A percentile compares a stretch with the other conserved stretches of the same genome.
phyloP scores from a whole-genome alignment of 2,113 vertebrate genomes.

The Oncorhynchus gorbuscha region DNA sequence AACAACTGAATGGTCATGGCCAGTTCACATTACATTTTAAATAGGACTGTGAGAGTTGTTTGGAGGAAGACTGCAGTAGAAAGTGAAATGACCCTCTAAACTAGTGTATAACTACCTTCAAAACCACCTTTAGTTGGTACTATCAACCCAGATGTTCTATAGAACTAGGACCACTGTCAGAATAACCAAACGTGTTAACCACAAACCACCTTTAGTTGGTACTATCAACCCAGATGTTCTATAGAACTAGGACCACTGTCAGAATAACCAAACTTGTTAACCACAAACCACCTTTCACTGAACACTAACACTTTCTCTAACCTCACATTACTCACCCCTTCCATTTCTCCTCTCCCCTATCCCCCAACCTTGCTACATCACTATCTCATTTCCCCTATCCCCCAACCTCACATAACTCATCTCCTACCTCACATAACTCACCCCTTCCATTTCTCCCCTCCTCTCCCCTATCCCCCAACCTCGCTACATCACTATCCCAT shows the following conservation, averaged over 20 bases:
- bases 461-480: too few species aligned
- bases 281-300: constrained; percentile 40
- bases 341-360: neutral
- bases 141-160: constrained; percentile 21
- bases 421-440: too few species aligned
- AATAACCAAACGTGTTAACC: constrained; percentile 42
- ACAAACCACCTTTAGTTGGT: constrained; percentile 20
- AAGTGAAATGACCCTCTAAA: neutral
- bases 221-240: constrained; percentile 24
- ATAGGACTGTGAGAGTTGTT: neutral
- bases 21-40: too few species aligned
- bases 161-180: constrained; percentile 41
- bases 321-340: neutral
- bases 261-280: constrained; percentile 42
- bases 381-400: neutral
- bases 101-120: neutral
- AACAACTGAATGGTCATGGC: neutral
- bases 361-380: neutral
- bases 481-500: too few species aligned
- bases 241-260: constrained; percentile 36
- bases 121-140: constrained; percentile 28
- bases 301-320: constrained; percentile 47
- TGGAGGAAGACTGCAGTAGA: neutral
- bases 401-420: neutral
- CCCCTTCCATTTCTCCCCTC: too few species aligned